phyloP scores from a whole-genome alignment of 2,888 invertebrate genomes.

The Stratiomys singularior region DNA sequence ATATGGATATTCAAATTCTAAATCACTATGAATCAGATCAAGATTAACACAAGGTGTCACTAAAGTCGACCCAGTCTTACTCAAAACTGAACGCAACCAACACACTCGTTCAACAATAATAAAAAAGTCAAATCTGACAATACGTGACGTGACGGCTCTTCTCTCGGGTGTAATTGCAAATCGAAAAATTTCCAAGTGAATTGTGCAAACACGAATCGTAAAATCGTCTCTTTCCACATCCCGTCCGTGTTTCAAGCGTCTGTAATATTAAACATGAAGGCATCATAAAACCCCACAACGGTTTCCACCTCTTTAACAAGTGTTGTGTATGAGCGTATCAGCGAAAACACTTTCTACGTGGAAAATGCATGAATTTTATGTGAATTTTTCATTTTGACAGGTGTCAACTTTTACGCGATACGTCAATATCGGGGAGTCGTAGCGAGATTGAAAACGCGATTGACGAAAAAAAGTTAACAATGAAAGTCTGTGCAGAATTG shows the following conservation, averaged over 20 bases:
- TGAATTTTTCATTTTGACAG: slow-evolving; percentile 22
- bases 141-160: slow-evolving; percentile 45
- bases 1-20: too few species aligned
- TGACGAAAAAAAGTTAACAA: slow-evolving; percentile 18
- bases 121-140: slow-evolving; percentile 30
- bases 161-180: not conserved
- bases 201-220: slow-evolving; percentile 12
- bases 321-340: not conserved
- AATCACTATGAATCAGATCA: too few species aligned
- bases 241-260: not conserved
- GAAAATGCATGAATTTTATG: not conserved
- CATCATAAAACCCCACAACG: not conserved
- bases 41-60: too few species aligned
- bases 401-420: slow-evolving; percentile 38
- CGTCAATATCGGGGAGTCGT: slow-evolving; percentile 25
- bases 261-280: not conserved
- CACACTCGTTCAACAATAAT: not conserved
- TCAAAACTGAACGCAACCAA: not conserved
- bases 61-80: too few species aligned
- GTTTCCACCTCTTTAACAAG: not conserved
- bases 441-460: not conserved
- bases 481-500: slow-evolving; percentile 23
- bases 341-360: not conserved
- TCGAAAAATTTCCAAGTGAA: slow-evolving; percentile 25
- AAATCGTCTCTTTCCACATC: not conserved